Conservation (phyloP, 2,888 invertebrate species). For the Caenorhabditis sinica region DNA sequence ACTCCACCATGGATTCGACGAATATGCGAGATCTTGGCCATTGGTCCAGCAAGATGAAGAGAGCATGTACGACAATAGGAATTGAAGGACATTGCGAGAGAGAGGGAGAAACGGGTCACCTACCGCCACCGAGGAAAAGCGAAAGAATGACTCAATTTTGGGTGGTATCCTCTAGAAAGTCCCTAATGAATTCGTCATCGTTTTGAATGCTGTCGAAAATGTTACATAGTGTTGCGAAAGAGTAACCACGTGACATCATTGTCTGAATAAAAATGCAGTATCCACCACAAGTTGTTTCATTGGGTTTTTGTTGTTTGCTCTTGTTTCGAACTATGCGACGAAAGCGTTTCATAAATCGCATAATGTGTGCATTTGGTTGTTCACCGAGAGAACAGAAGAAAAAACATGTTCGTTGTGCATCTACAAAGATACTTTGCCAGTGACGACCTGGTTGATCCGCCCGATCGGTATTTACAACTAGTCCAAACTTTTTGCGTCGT, state of each 20-base stretch:
- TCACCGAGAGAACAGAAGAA: conserved; percentile 7
- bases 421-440: conserved; percentile 19
- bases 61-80: conserved; percentile 3
- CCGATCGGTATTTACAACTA: neutral
- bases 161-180: neutral
- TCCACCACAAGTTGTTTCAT: conserved; percentile 1
- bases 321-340: neutral
- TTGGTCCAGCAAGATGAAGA: neutral
- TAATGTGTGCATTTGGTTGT: neutral
- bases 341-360: neutral
- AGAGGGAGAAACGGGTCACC: neutral
- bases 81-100: neutral
- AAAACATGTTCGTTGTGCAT: neutral
- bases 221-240: conserved; percentile 5
- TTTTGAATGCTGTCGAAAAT: conserved; percentile 5
- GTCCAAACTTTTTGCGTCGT: neutral
- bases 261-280: conserved; percentile 17
- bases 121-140: neutral
- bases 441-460: neutral
- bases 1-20: neutral
- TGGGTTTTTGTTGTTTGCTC: neutral
- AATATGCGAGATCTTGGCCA: neutral
- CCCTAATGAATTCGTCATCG: conserved; percentile 1
- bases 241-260: conserved; percentile 6
- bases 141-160: neutral